Conservation (phyloP, 1,140 invertebrate genomes). For the Zelostemma sp. region DNA sequence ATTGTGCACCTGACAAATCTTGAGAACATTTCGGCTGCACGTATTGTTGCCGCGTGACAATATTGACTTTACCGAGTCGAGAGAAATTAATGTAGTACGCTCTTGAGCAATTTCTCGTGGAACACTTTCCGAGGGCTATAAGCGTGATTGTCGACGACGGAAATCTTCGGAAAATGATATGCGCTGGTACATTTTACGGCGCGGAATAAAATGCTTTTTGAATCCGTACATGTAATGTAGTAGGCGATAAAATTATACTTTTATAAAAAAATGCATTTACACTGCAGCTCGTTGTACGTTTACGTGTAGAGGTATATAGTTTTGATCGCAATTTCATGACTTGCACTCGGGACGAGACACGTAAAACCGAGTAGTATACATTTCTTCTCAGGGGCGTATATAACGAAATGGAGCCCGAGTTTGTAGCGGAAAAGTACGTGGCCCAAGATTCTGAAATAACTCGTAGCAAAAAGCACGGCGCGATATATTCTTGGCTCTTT, state of each 20-base stretch:
- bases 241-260: no score
- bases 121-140: no score
- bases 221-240: no score
- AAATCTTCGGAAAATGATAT: no score
- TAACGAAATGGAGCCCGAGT: constrained; percentile 33
- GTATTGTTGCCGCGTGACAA: no score
- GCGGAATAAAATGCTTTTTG: constrained; percentile 2
- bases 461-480: constrained; percentile 22
- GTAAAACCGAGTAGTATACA: constrained; percentile 43
- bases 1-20: constrained; percentile 44
- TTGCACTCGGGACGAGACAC: constrained; percentile 33
- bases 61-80: no score
- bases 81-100: constrained; percentile 26
- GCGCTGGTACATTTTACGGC: constrained; percentile 22
- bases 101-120: no score
- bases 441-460: constrained; percentile 34
- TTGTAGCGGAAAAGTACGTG: constrained; percentile 35
- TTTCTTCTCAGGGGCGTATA: constrained; percentile 41
- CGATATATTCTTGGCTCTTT: constrained; percentile 28
- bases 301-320: constrained; percentile 18
- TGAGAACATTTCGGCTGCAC: constrained; percentile 26
- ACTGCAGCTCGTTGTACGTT: constrained; percentile 8
- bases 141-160: no score
- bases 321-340: constrained; percentile 45
- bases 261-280: constrained; percentile 37